phyloP scores from a whole-genome alignment of 1,140 invertebrate species.

The Formica exsecta region DNA sequence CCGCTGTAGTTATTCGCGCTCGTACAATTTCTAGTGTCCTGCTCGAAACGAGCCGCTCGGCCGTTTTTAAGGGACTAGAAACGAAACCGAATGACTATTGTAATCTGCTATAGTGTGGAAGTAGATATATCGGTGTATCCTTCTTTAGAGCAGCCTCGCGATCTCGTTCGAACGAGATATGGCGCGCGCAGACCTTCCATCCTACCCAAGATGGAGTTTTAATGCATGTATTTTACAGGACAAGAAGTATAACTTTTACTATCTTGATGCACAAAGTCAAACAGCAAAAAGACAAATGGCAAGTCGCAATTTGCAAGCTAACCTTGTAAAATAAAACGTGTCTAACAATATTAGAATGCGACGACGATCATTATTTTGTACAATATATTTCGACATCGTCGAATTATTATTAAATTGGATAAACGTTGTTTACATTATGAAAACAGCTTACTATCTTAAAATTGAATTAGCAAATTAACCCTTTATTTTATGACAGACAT shows the following conservation, averaged over 20 bases:
- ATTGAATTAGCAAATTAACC: neutral
- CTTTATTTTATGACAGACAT: neutral
- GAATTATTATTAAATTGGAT: neutral
- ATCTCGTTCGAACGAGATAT: constrained; percentile 15
- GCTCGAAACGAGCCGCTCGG: constrained; percentile 47
- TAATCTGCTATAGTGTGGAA: constrained; percentile 8
- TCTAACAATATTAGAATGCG: neutral
- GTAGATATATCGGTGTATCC: constrained; percentile 43
- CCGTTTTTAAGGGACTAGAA: constrained; percentile 30
- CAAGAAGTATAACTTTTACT: constrained; percentile 30
- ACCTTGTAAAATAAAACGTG: constrained; percentile 21
- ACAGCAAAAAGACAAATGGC: constrained; percentile 53
- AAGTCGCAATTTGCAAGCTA: constrained; percentile 18
- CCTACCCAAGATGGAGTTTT: constrained; percentile 30
- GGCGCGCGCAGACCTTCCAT: constrained; percentile 4
- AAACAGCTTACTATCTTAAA: neutral
- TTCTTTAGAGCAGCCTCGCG: constrained; percentile 16
- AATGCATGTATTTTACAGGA: constrained; percentile 51
- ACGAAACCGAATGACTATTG: constrained; percentile 26
- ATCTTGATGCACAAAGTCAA: constrained; percentile 61
- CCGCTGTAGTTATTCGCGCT: constrained; percentile 8
- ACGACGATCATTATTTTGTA: constrained; percentile 2
- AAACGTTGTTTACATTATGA: neutral
- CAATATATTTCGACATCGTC: neutral
- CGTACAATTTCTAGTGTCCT: constrained; percentile 22